phyloP scores from a whole-genome alignment of 2,113 vertebrate genomes.

The Nesogale talazaci region DNA sequence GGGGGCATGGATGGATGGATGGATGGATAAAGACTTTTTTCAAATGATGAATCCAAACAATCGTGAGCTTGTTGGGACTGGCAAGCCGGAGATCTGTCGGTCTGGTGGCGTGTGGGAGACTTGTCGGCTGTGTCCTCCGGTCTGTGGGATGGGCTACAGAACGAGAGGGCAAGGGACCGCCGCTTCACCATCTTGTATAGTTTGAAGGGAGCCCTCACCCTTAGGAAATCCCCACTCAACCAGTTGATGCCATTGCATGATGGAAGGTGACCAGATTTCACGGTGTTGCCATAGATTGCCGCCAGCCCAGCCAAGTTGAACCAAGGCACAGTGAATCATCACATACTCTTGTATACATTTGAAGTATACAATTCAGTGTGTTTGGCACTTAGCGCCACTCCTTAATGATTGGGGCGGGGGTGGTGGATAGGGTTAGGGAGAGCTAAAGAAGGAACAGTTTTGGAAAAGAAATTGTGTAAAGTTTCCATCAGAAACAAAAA shows the following conservation, averaged over 20 bases:
- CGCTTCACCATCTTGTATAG: background rate
- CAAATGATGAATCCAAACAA: background rate
- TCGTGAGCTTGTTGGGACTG: background rate
- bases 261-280: background rate
- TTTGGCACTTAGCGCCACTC: no score
- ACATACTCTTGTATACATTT: background rate
- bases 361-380: background rate
- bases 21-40: background rate
- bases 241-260: background rate
- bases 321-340: background rate
- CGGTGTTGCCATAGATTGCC: background rate
- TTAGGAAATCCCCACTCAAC: background rate
- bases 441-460: background rate
- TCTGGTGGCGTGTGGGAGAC: background rate
- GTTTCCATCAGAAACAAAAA: background rate
- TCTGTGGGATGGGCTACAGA: background rate
- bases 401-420: background rate
- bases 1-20: no score
- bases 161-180: background rate
- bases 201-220: background rate
- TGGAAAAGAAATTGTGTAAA: background rate
- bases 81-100: background rate
- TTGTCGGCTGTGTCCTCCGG: background rate
- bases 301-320: background rate
- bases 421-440: background rate